These are phyloP conservation scores for Phania funesta DNA, from an alignment of 2,888 invertebrate species.

Conservation along the genomic window DNA sequence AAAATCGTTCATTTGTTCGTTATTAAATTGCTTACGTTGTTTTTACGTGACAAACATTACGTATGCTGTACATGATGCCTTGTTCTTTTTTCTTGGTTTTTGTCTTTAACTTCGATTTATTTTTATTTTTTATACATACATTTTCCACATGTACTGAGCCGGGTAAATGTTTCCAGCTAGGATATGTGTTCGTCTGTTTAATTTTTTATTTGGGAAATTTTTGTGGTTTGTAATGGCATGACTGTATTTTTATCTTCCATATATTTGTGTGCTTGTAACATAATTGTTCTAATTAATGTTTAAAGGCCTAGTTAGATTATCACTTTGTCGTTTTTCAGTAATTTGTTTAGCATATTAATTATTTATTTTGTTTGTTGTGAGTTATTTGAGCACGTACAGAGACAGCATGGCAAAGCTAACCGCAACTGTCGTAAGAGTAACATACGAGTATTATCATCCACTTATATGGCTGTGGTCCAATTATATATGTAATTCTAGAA, in stretches of 20 bases:
- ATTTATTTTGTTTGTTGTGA: conserved; percentile 10
- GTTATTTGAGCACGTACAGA: too few relatives aligned
- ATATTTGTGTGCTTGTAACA: conserved; percentile 67
- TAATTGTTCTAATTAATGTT: conserved; percentile 77
- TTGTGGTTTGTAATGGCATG: conserved; percentile 33
- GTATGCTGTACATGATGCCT: conserved; percentile 60
- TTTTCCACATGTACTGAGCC: not conserved
- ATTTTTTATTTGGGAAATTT: conserved; percentile 36
- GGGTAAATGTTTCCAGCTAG: conserved; percentile 38
- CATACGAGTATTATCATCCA: too few relatives aligned
- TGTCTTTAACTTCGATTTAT: conserved; percentile 48
- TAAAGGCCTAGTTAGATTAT: conserved; percentile 71
- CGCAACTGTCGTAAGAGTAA: too few relatives aligned
- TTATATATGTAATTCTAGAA: too few relatives aligned
- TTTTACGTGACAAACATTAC: conserved; percentile 67
- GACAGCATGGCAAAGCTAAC: too few relatives aligned
- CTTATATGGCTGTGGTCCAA: too few relatives aligned
- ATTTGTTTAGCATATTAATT: conserved; percentile 62
- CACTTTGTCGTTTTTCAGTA: conserved; percentile 52
- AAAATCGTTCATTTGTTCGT: conserved; percentile 54
- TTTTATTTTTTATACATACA: conserved; percentile 21
- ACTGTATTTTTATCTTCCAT: not conserved
- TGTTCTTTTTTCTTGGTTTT: conserved; percentile 5
- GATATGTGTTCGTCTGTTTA: conserved; percentile 18
- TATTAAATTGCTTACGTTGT: conserved; percentile 67